These are phyloP conservation scores for Dermolepida albohirtum DNA, from an alignment of 2,888 invertebrate genomes.

Conservation along the genomic window DNA sequence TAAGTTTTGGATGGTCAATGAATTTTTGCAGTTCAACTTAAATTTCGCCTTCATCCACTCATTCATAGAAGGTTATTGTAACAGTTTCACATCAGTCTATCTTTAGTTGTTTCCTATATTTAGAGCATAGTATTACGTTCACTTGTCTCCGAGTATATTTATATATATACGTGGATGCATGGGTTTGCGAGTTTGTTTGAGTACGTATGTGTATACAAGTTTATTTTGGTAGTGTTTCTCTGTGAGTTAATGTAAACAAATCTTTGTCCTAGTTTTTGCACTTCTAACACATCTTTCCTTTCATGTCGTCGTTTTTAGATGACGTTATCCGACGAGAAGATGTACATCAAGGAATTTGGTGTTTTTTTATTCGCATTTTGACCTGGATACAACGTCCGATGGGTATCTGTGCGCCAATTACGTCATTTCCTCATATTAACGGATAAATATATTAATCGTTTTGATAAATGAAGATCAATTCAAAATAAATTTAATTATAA, in stretches of 20 bases:
- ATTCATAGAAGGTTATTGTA: slow-evolving; percentile 31
- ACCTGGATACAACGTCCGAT: background rate
- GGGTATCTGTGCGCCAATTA: background rate
- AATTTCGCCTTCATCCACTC: slow-evolving; percentile 21
- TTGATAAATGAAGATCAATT: too few relatives aligned
- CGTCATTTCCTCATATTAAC: slow-evolving; percentile 3
- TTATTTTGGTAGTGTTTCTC: slow-evolving; percentile 34
- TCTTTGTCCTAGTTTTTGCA: slow-evolving; percentile 36
- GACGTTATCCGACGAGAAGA: background rate
- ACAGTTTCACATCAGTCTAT: slow-evolving; percentile 35
- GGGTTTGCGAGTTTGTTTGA: background rate
- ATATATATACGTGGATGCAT: slow-evolving; percentile 6
- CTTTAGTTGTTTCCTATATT: slow-evolving; percentile 35
- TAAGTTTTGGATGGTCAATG: too few relatives aligned
- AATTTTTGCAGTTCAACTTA: background rate
- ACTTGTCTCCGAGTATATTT: slow-evolving; percentile 30
- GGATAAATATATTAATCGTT: background rate
- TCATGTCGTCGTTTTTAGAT: slow-evolving; percentile 5
- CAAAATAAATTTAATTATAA: too few relatives aligned
- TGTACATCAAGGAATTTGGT: background rate
- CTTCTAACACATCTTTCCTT: slow-evolving; percentile 24
- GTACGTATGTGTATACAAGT: slow-evolving; percentile 16
- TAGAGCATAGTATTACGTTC: slow-evolving; percentile 23
- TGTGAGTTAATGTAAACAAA: slow-evolving; percentile 33
- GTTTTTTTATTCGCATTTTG: background rate